Evolutionary conservation across 2,797 vertebrate species (phyloP).

Genomic region (Hyperoplus immaculatus): DNA sequence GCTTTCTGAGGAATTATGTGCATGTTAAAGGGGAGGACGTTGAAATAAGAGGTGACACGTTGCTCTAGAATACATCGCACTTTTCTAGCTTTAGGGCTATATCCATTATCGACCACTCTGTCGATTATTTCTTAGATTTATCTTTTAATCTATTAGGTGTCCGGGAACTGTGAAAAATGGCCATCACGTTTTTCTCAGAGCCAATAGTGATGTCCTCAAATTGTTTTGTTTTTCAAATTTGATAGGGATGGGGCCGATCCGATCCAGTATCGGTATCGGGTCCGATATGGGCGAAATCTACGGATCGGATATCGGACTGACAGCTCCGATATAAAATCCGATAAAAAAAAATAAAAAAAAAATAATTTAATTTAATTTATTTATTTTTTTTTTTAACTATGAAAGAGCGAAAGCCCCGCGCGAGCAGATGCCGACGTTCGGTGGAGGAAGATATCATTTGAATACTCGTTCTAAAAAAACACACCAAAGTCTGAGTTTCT

Average conservation of each 20-base stretch:
- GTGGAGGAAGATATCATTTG: too few relatives aligned
- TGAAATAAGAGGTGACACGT: not conserved
- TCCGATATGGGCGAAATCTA: too few relatives aligned
- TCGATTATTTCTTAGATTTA: conserved; percentile 14
- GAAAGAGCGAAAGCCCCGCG: too few relatives aligned
- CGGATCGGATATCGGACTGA: too few relatives aligned
- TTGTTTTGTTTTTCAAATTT: conserved; percentile 10
- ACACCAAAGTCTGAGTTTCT: too few relatives aligned
- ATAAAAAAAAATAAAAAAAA: not conserved
- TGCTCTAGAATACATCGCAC: not conserved
- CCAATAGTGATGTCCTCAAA: not conserved
- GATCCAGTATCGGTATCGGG: too few relatives aligned
- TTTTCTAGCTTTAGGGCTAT: conserved; percentile 1
- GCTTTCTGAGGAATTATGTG: conserved; percentile 32
- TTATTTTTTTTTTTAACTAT: too few relatives aligned
- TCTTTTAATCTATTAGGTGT: conserved; percentile 15
- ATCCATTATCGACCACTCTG: conserved; percentile 12
- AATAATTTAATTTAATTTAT: not conserved
- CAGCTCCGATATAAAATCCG: too few relatives aligned
- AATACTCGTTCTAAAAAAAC: too few relatives aligned
- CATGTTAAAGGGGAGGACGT: conserved; percentile 1
- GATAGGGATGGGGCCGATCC: too few relatives aligned
- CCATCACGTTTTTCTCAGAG: conserved; percentile 1
- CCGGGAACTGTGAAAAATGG: conserved; percentile 11
- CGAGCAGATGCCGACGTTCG: too few relatives aligned